Conservation (phyloP, 2,888 invertebrate genomes). For the Eupithecia subumbrata region DNA sequence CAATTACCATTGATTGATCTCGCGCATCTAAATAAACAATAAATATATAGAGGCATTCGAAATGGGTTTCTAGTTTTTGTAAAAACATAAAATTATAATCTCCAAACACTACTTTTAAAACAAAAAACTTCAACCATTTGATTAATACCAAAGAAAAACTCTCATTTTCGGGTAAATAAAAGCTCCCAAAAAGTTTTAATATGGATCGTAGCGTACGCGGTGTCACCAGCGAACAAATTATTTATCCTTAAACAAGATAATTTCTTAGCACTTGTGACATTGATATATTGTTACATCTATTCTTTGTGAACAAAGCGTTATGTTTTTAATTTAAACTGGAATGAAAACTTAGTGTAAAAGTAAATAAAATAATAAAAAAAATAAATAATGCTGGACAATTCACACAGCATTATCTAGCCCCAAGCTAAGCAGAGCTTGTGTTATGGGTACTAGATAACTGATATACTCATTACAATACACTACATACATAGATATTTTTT, state of each 20-base stretch:
- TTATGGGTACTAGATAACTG: too few species aligned
- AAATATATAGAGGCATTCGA: too few species aligned
- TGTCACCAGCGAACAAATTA: constrained; percentile 1
- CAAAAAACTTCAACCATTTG: background rate
- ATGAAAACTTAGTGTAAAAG: background rate
- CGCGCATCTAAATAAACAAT: too few species aligned
- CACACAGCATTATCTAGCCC: too few species aligned
- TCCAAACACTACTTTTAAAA: background rate
- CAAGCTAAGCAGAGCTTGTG: too few species aligned
- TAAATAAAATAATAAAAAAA: background rate
- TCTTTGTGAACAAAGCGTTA: background rate
- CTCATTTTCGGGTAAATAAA: background rate
- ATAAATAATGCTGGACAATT: too few species aligned
- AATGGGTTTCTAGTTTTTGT: background rate
- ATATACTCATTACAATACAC: too few species aligned
- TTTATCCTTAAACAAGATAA: constrained; percentile 1
- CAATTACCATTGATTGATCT: too few species aligned
- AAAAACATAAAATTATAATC: background rate
- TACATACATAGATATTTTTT: too few species aligned
- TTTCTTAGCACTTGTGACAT: constrained; percentile 4
- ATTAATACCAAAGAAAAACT: background rate
- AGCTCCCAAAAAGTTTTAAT: background rate
- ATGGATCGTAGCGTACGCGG: background rate
- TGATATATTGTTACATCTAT: constrained; percentile 2
- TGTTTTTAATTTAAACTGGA: background rate